Percentiles rank a stretch among this genome's conserved stretches.
phyloP scores from a whole-genome alignment of 2,888 invertebrate species.

The Philopedon plagiatum region DNA sequence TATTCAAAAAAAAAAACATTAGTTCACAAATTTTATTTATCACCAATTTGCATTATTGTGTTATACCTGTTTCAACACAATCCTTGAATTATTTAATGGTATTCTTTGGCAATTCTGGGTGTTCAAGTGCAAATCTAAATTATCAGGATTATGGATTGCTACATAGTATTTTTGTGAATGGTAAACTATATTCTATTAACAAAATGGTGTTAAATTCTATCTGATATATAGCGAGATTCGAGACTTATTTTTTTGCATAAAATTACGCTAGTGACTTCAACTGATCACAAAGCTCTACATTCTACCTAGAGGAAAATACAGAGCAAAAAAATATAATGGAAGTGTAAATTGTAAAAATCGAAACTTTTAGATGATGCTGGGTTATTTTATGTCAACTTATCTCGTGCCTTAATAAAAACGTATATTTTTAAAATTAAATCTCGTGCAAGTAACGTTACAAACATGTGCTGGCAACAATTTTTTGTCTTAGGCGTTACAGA shows the following conservation, averaged over 20 bases:
- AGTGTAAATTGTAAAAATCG: constrained; percentile 17
- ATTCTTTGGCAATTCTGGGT: neutral
- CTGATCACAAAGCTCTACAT: constrained; percentile 33
- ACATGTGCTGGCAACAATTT: neutral
- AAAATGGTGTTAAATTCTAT: neutral
- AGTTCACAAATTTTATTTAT: neutral
- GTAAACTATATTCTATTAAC: neutral
- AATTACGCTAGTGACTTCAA: constrained; percentile 24
- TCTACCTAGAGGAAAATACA: constrained; percentile 22
- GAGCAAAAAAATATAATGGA: constrained; percentile 15
- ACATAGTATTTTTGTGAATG: neutral
- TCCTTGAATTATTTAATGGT: neutral
- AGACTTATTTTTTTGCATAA: constrained; percentile 19
- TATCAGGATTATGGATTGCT: neutral
- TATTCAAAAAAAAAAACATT: constrained; percentile 13
- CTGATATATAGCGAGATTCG: constrained; percentile 9
- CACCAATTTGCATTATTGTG: constrained; percentile 1
- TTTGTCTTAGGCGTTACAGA: neutral
- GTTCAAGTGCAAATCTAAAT: neutral
- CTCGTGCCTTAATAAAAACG: too few relatives aligned
- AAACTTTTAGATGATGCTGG: constrained; percentile 8
- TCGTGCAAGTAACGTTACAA: too few relatives aligned
- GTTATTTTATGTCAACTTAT: constrained; percentile 24
- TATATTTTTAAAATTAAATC: too few relatives aligned
- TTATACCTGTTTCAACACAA: too few relatives aligned